phyloP scores from a whole-genome alignment of 2,888 invertebrate species.

The Chironomus riparius region DNA sequence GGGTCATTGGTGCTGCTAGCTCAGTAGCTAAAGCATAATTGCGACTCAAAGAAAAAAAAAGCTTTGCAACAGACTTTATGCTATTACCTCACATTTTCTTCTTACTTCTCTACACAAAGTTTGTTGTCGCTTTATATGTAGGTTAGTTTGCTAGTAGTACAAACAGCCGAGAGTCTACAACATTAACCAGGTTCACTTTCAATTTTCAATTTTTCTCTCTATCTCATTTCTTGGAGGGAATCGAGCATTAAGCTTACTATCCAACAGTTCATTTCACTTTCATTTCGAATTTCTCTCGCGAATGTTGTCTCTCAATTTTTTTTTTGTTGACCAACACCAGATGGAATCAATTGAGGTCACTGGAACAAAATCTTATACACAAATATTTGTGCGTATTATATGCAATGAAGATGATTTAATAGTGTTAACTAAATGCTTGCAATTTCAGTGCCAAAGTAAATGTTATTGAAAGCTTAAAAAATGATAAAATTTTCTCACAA shows the following conservation, averaged over 20 bases:
- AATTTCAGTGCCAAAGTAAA: background rate
- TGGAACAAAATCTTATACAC: background rate
- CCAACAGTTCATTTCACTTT: conserved; percentile 9
- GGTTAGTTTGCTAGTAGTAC: conserved; percentile 25
- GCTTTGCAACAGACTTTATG: conserved; percentile 6
- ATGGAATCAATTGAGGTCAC: background rate
- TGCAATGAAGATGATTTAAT: background rate
- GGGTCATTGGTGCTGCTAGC: too few species aligned
- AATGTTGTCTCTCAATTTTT: background rate
- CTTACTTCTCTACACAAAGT: background rate
- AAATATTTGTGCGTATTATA: background rate
- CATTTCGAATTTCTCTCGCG: background rate
- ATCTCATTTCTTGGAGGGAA: background rate
- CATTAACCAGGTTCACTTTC: conserved; percentile 21
- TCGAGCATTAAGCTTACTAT: background rate
- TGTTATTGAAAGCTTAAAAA: background rate
- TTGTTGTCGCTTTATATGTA: background rate
- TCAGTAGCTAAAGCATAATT: background rate
- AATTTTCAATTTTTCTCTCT: conserved; percentile 12
- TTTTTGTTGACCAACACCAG: background rate
- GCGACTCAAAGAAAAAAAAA: background rate
- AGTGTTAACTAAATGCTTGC: background rate
- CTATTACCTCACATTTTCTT: conserved; percentile 4
- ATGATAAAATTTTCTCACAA: too few species aligned
- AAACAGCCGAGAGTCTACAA: background rate